Base-by-base conservation (phyloP, 2,113 vertebrate genomes). In the Corythornis madagascariensis region DNA sequence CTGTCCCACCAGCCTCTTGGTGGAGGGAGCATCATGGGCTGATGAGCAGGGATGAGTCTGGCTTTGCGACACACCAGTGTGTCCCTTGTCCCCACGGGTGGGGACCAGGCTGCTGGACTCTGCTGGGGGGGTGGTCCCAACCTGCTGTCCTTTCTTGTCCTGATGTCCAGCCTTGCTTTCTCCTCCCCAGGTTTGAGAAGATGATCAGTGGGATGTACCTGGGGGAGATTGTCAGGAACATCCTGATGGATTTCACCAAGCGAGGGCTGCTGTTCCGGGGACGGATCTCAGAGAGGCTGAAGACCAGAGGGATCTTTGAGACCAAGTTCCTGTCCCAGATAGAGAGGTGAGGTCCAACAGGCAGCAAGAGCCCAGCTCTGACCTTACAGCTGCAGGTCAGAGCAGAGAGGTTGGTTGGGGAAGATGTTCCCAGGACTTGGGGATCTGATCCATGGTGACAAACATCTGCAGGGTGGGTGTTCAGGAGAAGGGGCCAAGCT, bases 181-280 rank as follows among this genome's bases (percentile, higher is more conserved):
- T 74, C 15, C 17, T 4, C 4, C 63, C 22, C 95, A 99, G 99
- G 96, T 99, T 98, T 75, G 99, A 99, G 98, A 99, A 99, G 97
- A 99, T 99, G 99, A 99, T 99, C 96, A 99, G 99, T 0, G 99
- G 99, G 63, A 99, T 99, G 99, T 99, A 99, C 95, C 96, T 99
- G 81, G 99, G 99, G 1, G 99, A 99, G 96, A 98, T 99, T 0
- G 99, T 99, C 73, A 98, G 99, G 31, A 99, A 99, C 70, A 98
- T 99, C 66, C 97, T 99, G 43, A 97, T 99, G 2, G 97, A 99
- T 56, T 99, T 99, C 90, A 99, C 99, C 28, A 96, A 98, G 45
- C 98, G 96, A 21, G 99, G 99, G 20, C 97, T 99, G 89, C 97
- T 99, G 57, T 99, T 99, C 97, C 98, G 98, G 9, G 99, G 99